Evolutionary conservation across 2,888 invertebrate genomes (phyloP).

Genomic region (Tiliacea citrago): DNA sequence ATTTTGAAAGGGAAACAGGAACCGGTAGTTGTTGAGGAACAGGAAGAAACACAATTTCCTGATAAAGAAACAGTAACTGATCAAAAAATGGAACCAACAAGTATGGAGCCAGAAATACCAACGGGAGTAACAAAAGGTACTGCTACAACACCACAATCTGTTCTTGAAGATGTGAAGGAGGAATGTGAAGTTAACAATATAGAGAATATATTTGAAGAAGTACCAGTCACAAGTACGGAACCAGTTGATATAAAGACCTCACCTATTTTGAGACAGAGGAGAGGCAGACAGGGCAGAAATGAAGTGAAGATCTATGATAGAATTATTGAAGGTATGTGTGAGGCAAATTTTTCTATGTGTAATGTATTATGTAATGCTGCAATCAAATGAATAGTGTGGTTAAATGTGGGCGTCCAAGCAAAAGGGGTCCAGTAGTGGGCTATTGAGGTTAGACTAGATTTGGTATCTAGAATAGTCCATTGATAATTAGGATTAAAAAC

Average conservation of each 20-base stretch:
- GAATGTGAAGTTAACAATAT: conserved; percentile 54
- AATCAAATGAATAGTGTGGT: background rate
- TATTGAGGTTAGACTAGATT: no score
- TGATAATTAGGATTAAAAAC: no score
- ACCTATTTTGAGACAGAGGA: conserved; percentile 80
- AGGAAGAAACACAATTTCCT: conserved; percentile 12
- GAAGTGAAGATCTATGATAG: conserved; percentile 89
- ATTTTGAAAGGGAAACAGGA: conserved; percentile 73
- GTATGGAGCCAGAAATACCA: conserved; percentile 71
- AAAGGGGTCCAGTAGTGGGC: no score
- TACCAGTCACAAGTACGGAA: conserved; percentile 70
- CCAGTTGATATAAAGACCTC: conserved; percentile 86
- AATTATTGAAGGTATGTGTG: conserved; percentile 84
- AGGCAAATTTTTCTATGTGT: background rate
- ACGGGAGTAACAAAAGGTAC: conserved; percentile 67
- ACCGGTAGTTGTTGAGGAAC: conserved; percentile 32
- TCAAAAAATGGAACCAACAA: conserved; percentile 46
- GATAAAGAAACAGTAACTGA: conserved; percentile 28
- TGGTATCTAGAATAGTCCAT: no score
- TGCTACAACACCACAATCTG: conserved; percentile 68
- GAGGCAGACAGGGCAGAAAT: conserved; percentile 85
- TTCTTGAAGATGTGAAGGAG: conserved; percentile 63
- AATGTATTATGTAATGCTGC: background rate
- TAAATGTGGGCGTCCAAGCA: no score
- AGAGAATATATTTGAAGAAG: conserved; percentile 71